These are phyloP conservation scores for Leptocoma aspasia DNA, from an alignment of 2,113 vertebrate species.

Conservation along the genomic window DNA sequence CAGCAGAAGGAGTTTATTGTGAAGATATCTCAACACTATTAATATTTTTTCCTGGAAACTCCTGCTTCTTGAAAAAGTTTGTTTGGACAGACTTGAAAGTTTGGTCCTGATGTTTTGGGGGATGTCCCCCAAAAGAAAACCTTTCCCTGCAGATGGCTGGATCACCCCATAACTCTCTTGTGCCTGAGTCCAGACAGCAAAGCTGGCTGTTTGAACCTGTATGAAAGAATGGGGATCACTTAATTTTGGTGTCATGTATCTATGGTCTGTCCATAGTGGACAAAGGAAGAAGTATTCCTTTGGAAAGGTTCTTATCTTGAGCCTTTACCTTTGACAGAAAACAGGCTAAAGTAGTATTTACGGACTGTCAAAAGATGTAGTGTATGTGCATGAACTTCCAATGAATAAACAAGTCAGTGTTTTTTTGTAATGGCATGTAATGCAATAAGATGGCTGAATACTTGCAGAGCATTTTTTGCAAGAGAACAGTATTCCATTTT, in stretches of 20 bases:
- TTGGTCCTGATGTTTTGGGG: neutral
- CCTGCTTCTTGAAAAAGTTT: neutral
- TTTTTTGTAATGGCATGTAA: neutral
- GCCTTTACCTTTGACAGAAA: neutral
- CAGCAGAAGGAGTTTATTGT: neutral
- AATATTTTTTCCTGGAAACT: neutral
- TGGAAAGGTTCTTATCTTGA: neutral
- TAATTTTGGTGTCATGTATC: neutral
- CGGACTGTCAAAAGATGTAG: neutral
- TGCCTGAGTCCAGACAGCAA: neutral
- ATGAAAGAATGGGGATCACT: neutral
- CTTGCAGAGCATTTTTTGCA: neutral
- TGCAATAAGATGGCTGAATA: slow-evolving; percentile 10
- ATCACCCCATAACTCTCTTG: neutral
- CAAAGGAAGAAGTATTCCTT: neutral
- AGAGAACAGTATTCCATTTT: slow-evolving; percentile 9
- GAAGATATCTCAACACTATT: neutral
- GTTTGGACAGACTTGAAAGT: neutral
- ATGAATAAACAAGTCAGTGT: slow-evolving; percentile 4
- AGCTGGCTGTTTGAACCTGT: neutral
- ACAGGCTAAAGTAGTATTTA: neutral
- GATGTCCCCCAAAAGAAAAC: neutral
- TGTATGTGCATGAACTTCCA: neutral
- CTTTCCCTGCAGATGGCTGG: neutral
- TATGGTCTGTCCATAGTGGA: neutral